Base-by-base conservation (phyloP, 64 coral and sea anemone genomes). In the Pocillopora verrucosa region DNA sequence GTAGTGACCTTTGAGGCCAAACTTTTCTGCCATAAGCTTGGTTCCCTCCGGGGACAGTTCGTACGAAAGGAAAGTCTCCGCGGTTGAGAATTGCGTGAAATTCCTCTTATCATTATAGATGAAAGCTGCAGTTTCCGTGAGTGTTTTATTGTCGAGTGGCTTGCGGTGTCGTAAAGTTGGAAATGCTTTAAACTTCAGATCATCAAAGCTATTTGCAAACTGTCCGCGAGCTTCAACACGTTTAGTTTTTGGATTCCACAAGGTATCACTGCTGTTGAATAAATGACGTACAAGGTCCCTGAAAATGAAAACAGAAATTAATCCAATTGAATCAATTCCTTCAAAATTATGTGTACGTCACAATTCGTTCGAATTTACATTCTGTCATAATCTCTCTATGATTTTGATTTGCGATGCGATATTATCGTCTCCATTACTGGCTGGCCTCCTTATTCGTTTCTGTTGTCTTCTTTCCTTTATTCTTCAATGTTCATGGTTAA, bases 151-250 rank as follows among this genome's bases (percentile, higher is more conserved):
- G 15, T 70, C 6, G 15, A 24, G 61, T 16, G 56, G 61, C 9
- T n/a, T n/a, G 17, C 19, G 12, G 26, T 85, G 0, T 5, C n/a
- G 22, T 9, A 85, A 56, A 10, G 64, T 85, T 72, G 65, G 65
- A 70, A 70, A 85, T 2, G 82, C 65, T 11, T 56, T 26, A 51
- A 7, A 0, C 15, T 84, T 85, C 3, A 85, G 19, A 1, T 36
- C 3, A 56, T 69, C 37, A 34, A 85, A 72, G 51, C 36, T 72
- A 36, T 56, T 41, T 24, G 9, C 82, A 38, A 14, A 85, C 34
- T 57, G 38, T 56, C 82, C 82, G 0, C 82, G 37, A 70, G 19
- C 37, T 85, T 85, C 82, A 58, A 85, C 82, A n/a, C 82, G 37
- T 22, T 20, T 34, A 13, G 34, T 19, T 13, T 14, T 68, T 84